Evolutionary conservation across 2,797 vertebrate genomes (phyloP).

Genomic region (Coregonus sp.): DNA sequence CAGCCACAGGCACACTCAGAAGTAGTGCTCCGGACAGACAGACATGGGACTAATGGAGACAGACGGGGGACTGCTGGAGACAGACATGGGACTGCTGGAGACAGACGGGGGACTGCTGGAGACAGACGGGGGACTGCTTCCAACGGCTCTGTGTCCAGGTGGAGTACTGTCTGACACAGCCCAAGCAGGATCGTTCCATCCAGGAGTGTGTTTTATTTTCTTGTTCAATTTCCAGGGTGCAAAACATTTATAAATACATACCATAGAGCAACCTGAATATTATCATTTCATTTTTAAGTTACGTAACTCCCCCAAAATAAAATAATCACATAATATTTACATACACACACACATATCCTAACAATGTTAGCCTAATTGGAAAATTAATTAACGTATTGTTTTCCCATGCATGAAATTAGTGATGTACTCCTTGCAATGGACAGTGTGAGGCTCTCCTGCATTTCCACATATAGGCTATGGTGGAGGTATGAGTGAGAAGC

Average conservation of each 20-base stretch:
- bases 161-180: slow-evolving; percentile 48
- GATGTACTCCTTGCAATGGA: slow-evolving; percentile 40
- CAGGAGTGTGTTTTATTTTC: slow-evolving; percentile 10
- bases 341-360: slow-evolving; percentile 75
- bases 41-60: slow-evolving; percentile 47
- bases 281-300: slow-evolving; percentile 57
- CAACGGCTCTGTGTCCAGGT: slow-evolving; percentile 49
- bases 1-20: slow-evolving; percentile 8
- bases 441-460: slow-evolving; percentile 48
- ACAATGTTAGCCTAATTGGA: slow-evolving; percentile 69
- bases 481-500: slow-evolving; percentile 58
- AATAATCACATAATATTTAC: slow-evolving; percentile 58
- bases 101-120: slow-evolving; percentile 10
- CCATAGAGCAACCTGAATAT: slow-evolving; percentile 75
- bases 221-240: slow-evolving; percentile 51
- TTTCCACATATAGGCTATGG: slow-evolving; percentile 45
- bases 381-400: slow-evolving; percentile 67
- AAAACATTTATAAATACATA: slow-evolving; percentile 73
- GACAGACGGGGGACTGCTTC: slow-evolving; percentile 19
- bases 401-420: slow-evolving; percentile 72
- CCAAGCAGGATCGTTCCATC: neutral
- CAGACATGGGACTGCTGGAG: slow-evolving; percentile 47
- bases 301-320: slow-evolving; percentile 25
- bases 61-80: slow-evolving; percentile 44
- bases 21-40: slow-evolving; percentile 48